Base-by-base conservation (phyloP, 2,888 invertebrate genomes). In the Ptilodon capucinus region DNA sequence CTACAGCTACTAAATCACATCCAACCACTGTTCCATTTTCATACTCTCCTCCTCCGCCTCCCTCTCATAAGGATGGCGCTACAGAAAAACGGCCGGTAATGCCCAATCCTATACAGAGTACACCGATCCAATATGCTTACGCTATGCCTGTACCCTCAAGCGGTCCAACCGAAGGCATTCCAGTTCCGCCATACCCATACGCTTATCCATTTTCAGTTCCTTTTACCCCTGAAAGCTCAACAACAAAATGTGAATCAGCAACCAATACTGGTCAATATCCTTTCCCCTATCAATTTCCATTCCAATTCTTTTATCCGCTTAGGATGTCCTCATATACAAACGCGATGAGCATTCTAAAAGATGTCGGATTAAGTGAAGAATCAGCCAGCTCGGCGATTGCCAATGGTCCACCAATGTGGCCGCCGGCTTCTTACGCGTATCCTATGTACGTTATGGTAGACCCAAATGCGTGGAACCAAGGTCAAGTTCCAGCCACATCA, bases 401-500 rank as follows among this genome's bases (percentile, higher is more conserved):
- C 4, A 71, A 76, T 38, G 40, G 75, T 35, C 57, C 83, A 39
- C 74, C 81, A 0, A 68, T 68, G 47, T 88, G 87, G 86, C 74
- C 85, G 2, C 64, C 76, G 41, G 57, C 79, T 36, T 64, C 80
- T 2, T 81, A 81, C 34, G 60, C 76, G 4, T 88, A 87, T 57
- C 84, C 90, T 1, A 80, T 81, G 65, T 90, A 89, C 45, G 68
- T 90, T 9, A 83, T 87, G 84, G 69, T 89, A 39, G 85, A 86
- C 51, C 88, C 90, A 5, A 73, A 62, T 43, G 55, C 79, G 1
- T 89, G 87, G 86, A 57, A 71, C 2, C 79, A 81, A 42, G 62
- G 57, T 17, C 79, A 80, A 64, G 55, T 68, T 4, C 42, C 74
- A 7, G 53, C 75, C 11, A 48, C 74, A n/a, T 18, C 68, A 38